Evolutionary conservation across 2,113 vertebrate genomes (phyloP), one percentile per base, ranked within the genome.

Genomic region (Seriola rivoliana): DNA sequence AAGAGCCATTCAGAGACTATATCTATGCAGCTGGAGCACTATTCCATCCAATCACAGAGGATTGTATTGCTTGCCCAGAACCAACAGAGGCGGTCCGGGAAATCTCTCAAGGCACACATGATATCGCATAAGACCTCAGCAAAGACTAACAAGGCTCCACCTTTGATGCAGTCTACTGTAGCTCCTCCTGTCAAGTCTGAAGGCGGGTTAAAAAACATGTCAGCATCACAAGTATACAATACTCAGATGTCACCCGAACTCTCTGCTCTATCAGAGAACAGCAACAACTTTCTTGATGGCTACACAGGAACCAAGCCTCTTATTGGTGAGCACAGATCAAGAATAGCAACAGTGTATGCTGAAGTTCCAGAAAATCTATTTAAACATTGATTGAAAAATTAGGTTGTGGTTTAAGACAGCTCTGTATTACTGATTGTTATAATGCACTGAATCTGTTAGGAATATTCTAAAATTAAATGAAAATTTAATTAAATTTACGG

Each of bases 311-410:
- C 12, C 9, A n/a, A 44, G 5, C 87, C 92, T 63, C 42, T 91
- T 1, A 91, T 94, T 32, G 94, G 94, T 94, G 70, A 93, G 90
- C 11, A 58, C 5, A 54, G 71, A 83, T 58, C 16, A 42, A 54
- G 17, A 57, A 25, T 0, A 36, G n/a, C 17, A 34, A 29, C 50
- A 40, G 16, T 10, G n/a, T 10, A 11, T 54, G 48, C 2, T 59
- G 16, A 2, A 59, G 14, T 46, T 7, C 40, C 13, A 21, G 7
- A 21, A 59, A 52, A 65, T 38, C 1, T 16, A 2, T 44, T 44
- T 23, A 38, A 63, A 52, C 8, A 21, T 29, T 52, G 50, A 52
- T 21, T 34, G 5, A 42, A 44, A 57, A n/a, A 11, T 58, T 44
- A 3, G 48, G n/a, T 54, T 66, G 40, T 59, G 46, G 14, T 9